Percentiles rank a stretch among this genome's conserved stretches.
Conservation (phyloP, 2,113 vertebrate genomes). For the Parotia lawesii region DNA sequence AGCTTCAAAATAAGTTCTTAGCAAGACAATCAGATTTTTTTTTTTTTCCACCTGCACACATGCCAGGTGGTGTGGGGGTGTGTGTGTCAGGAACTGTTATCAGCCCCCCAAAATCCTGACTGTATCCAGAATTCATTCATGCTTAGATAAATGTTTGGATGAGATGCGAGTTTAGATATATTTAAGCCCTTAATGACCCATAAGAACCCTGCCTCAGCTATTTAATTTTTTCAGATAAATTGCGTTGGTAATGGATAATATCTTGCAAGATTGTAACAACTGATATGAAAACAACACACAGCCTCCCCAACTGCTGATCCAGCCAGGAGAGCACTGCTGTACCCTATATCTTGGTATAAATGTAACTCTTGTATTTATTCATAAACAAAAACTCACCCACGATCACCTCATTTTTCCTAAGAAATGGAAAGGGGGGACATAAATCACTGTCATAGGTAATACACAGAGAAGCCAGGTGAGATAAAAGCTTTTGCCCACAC, state of each 20-base stretch:
- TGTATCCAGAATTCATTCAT: background rate
- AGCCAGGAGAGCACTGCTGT: too few relatives aligned
- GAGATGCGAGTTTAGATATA: background rate
- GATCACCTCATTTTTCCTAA: background rate
- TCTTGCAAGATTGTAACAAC: background rate
- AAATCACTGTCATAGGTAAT: background rate
- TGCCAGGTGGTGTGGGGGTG: rapidly evolving
- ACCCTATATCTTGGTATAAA: background rate
- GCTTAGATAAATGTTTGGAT: background rate
- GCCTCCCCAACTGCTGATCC: rapidly evolving
- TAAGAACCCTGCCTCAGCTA: background rate
- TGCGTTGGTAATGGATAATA: background rate
- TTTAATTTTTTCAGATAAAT: background rate
- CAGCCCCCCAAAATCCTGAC: background rate
- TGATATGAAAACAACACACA: rapidly evolving
- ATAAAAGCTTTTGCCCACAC: constrained; percentile 11
- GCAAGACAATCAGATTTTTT: background rate
- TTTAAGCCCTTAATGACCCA: background rate
- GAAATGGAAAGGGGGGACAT: background rate
- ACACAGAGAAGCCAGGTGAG: background rate
- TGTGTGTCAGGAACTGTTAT: background rate
- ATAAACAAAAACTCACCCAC: background rate
- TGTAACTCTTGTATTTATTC: background rate
- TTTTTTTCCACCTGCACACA: background rate
- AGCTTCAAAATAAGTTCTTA: background rate